Evolutionary conservation across 2,888 invertebrate species (phyloP), one percentile per base, ranked within the genome.

Genomic region (Ormyrus nitidulus): DNA sequence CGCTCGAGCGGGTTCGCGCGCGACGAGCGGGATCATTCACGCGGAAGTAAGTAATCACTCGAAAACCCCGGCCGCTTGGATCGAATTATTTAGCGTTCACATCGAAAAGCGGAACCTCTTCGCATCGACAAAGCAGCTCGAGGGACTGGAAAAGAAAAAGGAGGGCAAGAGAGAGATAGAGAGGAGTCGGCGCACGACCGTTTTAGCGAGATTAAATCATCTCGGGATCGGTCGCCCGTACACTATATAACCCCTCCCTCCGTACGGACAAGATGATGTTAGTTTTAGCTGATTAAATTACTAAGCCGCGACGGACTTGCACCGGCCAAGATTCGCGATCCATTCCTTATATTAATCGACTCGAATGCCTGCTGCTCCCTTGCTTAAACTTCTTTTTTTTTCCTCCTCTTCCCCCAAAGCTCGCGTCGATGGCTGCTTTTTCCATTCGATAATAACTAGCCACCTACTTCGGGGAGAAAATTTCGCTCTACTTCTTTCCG

Each of bases 201-300:
- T 90, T 90, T 90, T 89, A 89, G 90, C 85, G 88, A 84, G 90
- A 90, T 90, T 90, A 90, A 90, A 89, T 89, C 87, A 90, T 90
- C 88, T 89, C 85, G 85, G 85, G 84, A 85, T 85, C 85, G 86
- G 85, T 84, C 85, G 85, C 34, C 34, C 34, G 34, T 34, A 34
- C 34, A 34, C 34, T 34, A 34, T 34, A 34, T 34, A 34, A 34
- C 34, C 34, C 34, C 34, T 34, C 34, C 34, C 34, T 34, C 34
- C 34, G 34, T 34, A 34, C 34, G 34, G 34, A 34, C 34, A 34
- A 85, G 86, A 83, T 83, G 88, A 88, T 89, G 90, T 89, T 89
- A 90, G 90, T 89, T 90, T 90, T 90, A 90, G 90, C 89, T 89
- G 90, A 90, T 90, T 90, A 90, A 90, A 90, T 90, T 90, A 89